Evolutionary conservation across 2,113 vertebrate species (phyloP), one percentile per base, ranked within the genome.

Genomic region (Odocoileus virginianus): DNA sequence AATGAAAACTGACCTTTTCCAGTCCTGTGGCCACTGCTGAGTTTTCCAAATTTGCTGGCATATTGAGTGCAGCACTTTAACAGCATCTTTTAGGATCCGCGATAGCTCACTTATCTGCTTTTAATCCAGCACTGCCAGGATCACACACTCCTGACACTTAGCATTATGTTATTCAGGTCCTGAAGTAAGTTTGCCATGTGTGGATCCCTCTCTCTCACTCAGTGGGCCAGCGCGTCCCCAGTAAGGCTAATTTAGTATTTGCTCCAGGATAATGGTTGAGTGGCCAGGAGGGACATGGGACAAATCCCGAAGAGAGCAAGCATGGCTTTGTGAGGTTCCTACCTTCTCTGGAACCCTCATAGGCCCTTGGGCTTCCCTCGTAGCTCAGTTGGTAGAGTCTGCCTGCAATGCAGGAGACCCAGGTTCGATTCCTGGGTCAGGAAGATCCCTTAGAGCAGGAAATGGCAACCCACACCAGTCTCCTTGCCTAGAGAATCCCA

Each of bases 351-450:
- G 61, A 67, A n/a, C 61, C 16, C 61, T 67, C 7, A 0, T 9
- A n/a, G 61, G 61, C 7, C 33, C 61, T 67, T 67, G 61, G 61
- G 61, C 61, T 67, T 67, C 16, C 61, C 61, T 67, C 2, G 16
- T n/a, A n/a, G 61, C 61, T 67, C 33, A n/a, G 33, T 19, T 8
- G 3, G 61, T 19, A n/a, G 15, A n/a, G 61, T 67, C 33, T 67
- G 33, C 33, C 61, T 19, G 33, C 33, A n/a, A n/a, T 67, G 61
- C 61, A 67, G 61, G 4, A 67, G 33, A 67, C 33, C 61, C 61
- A n/a, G 61, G 33, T n/a, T 67, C 2, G 1, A n/a, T n/a, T 67
- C 33, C 61, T 67, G 2, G 2, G 61, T 67, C 4, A 0, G 33
- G 61, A 67, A 67, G 61, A n/a, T 67, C 61, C 33, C 16, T 17